These are phyloP conservation scores for Epinephelus lanceolatus DNA, from an alignment of 2,113 vertebrate species.

Conservation along the genomic window DNA sequence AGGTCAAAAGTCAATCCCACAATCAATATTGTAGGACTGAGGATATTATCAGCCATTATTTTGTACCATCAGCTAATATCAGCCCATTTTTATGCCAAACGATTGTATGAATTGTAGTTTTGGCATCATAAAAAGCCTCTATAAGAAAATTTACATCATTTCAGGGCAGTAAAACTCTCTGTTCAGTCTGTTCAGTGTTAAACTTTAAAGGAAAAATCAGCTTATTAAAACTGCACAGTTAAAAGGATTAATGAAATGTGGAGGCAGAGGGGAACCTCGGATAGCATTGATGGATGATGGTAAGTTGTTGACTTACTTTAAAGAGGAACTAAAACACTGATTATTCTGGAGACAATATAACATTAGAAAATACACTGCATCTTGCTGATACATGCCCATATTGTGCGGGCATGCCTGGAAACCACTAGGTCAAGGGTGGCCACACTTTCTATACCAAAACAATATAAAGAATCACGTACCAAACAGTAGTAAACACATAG, in stretches of 20 bases:
- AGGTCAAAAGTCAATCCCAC: not conserved
- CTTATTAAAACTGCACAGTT: too few relatives aligned
- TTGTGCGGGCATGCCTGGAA: too few relatives aligned
- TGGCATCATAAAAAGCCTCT: not conserved
- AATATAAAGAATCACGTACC: too few relatives aligned
- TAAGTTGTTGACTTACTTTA: not conserved
- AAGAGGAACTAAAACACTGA: too few relatives aligned
- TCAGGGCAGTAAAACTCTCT: not conserved
- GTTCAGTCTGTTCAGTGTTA: not conserved
- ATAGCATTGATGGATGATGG: not conserved
- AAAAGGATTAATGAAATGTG: not conserved
- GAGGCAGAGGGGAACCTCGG: not conserved
- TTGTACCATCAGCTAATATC: not conserved
- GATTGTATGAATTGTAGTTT: not conserved
- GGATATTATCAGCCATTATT: not conserved
- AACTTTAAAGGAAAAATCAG: not conserved
- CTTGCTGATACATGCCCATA: too few relatives aligned
- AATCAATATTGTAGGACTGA: not conserved
- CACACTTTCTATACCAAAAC: too few relatives aligned
- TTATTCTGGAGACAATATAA: too few relatives aligned
- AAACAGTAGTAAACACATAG: too few relatives aligned
- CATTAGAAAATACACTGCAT: too few relatives aligned
- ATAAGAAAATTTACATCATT: not conserved
- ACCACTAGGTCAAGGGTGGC: too few relatives aligned
- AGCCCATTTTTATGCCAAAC: too few relatives aligned